A percentile compares a stretch with the other conserved stretches of the same genome.
These are phyloP conservation scores for Cloeon dipterum DNA, from an alignment of 2,888 invertebrate genomes.

Conservation along the genomic window DNA sequence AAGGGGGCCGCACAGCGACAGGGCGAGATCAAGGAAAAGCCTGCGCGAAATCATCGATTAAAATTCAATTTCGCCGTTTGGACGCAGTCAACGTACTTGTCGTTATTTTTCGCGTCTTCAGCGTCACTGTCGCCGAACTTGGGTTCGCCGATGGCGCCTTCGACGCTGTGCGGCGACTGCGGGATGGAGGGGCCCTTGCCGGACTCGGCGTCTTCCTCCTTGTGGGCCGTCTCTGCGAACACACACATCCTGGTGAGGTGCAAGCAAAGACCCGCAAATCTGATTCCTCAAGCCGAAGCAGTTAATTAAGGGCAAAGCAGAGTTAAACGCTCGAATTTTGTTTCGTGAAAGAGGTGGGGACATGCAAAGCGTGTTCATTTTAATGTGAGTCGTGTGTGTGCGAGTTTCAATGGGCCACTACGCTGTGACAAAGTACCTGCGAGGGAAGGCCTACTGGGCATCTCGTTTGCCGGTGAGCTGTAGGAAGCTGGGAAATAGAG, in stretches of 20 bases:
- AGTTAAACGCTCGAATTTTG: too few species aligned
- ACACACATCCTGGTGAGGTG: too few species aligned
- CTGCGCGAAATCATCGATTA: constrained; percentile 17
- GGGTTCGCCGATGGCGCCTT: constrained; percentile 39
- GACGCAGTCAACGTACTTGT: constrained; percentile 11
- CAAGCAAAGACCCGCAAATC: too few species aligned
- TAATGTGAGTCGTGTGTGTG: too few species aligned
- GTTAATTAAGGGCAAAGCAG: too few species aligned
- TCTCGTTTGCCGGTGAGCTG: constrained; percentile 11
- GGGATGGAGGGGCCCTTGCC: constrained; percentile 90
- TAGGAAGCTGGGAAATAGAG: constrained; percentile 54
- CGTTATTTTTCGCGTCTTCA: constrained; percentile 40
- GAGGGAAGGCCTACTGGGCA: not conserved
- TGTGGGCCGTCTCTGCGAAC: constrained; percentile 9
- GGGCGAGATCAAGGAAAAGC: constrained; percentile 28
- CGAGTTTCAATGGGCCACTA: too few species aligned
- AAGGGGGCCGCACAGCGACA: constrained; percentile 56
- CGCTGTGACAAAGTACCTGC: not conserved
- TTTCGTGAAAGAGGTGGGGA: too few species aligned
- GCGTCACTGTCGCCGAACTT: constrained; percentile 65
- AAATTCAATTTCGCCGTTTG: constrained; percentile 1
- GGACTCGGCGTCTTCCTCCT: constrained; percentile 86
- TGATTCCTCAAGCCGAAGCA: too few species aligned
- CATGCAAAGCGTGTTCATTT: too few species aligned
- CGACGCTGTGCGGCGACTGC: constrained; percentile 77